Evolutionary conservation across 2,888 invertebrate species (phyloP), one percentile per base, ranked within the genome.

Genomic region (Drosophila borealis): DNA sequence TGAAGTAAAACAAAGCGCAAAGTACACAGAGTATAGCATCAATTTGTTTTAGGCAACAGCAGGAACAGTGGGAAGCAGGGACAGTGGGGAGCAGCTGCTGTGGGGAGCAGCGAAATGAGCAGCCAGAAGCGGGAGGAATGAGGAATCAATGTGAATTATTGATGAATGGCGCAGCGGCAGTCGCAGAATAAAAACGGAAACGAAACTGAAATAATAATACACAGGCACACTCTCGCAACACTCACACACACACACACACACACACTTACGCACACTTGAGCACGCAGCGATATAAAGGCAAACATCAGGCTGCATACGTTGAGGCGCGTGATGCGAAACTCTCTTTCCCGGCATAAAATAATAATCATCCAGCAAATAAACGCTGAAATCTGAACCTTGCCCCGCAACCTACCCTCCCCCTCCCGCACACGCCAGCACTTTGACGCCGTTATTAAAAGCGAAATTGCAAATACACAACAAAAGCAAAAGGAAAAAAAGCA

Each of bases 131-230:
- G 66, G 48, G 60, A 69, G 41, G 51, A 65, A 63, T 73, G 68
- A 63, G 73, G 82, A 90, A 82, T 86, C 80, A 88, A 84, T 84
- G 84, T 86, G 86, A 90, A 89, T 89, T 89, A 90, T 89, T 89
- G 86, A 90, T 89, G 84, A 89, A 78, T 81, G 82, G 71, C 72
- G 78, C 80, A 81, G 68, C 49, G 73, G 63, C 61, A 72, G 55
- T 53, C 49, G 45, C 68, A 68, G 62, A 70, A 80, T 67, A 70
- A 79, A 77, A 56, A 65, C 65, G 65, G 57, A 65, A 67, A 65
- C 69, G 65, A 70, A 81, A 75, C 75, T 74, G 63, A 82, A 83
- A 86, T 80, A 83, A 83, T 85, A 86, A 80, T 80, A 83, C 48
- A 76, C 63, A 76, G 11, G 21, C 29, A 61, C 44, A 74, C 61